Percentiles rank a stretch among this genome's conserved stretches.
These are phyloP conservation scores for Ophion ellenae DNA, from an alignment of 2,888 invertebrate genomes.

Conservation along the genomic window DNA sequence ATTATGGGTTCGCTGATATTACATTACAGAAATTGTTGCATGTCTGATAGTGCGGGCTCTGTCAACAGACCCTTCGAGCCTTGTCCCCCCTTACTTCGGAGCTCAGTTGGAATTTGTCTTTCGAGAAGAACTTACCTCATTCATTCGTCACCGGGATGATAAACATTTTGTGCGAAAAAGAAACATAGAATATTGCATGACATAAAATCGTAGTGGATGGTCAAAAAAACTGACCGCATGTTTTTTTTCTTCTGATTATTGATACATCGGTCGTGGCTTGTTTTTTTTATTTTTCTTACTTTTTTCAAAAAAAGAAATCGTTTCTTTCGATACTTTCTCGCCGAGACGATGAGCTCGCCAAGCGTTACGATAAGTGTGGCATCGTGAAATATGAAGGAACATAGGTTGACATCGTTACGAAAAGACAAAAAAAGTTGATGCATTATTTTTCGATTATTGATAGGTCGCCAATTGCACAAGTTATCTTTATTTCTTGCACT, in stretches of 20 bases:
- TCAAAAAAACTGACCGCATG: neutral
- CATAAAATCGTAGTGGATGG: neutral
- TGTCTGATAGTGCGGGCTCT: neutral
- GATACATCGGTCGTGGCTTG: neutral
- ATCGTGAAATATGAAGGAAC: too few species aligned
- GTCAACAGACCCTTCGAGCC: slow-evolving; percentile 21
- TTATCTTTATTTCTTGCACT: too few species aligned
- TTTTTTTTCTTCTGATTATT: neutral
- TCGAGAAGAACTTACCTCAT: slow-evolving; percentile 8
- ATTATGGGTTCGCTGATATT: slow-evolving; percentile 17
- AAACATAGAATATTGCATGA: neutral
- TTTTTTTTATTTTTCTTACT: neutral
- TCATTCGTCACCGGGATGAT: neutral
- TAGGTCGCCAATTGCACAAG: too few species aligned
- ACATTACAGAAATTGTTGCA: slow-evolving; percentile 14
- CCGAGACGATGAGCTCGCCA: too few species aligned
- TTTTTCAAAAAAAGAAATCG: neutral
- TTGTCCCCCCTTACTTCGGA: neutral
- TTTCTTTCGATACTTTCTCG: neutral
- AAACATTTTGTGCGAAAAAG: slow-evolving; percentile 9
- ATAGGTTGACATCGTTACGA: too few species aligned
- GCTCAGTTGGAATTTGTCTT: slow-evolving; percentile 25
- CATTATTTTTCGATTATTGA: too few species aligned
- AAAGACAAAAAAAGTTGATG: too few species aligned
- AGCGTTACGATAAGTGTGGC: too few species aligned